Evolutionary conservation across 2,113 vertebrate genomes (phyloP).

Genomic region (Oryzias celebensis): DNA sequence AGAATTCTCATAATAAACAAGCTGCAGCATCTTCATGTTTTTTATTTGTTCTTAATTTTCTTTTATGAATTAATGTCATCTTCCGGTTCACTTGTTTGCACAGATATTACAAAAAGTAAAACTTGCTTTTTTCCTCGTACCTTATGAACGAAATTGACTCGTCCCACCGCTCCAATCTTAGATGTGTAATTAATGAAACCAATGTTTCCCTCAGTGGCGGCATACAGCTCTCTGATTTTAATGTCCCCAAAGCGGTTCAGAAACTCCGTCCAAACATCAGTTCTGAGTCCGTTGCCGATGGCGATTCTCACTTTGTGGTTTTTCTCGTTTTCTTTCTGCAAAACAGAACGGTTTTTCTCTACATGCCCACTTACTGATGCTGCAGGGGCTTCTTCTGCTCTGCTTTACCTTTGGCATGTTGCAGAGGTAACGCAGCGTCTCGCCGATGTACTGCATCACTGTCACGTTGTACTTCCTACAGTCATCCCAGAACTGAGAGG

Average conservation of each 20-base stretch:
- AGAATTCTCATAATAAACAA: too few relatives aligned
- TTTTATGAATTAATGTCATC: too few relatives aligned
- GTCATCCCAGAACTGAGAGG: constrained; percentile 92
- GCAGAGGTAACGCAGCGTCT: constrained; percentile 88
- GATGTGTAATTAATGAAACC: constrained; percentile 87
- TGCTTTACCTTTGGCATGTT: constrained; percentile 80
- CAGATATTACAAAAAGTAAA: too few relatives aligned
- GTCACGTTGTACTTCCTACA: constrained; percentile 88
- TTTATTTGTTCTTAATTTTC: too few relatives aligned
- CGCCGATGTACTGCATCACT: constrained; percentile 91
- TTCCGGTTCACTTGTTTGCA: too few relatives aligned
- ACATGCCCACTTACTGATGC: background rate
- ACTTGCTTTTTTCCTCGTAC: constrained; percentile 53
- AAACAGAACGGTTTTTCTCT: background rate
- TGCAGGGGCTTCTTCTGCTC: background rate
- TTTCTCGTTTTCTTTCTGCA: constrained; percentile 79
- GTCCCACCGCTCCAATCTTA: constrained; percentile 83
- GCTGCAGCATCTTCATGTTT: too few relatives aligned
- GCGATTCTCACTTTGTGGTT: constrained; percentile 83
- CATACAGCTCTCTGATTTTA: constrained; percentile 81
- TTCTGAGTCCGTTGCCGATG: constrained; percentile 83
- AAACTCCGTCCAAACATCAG: constrained; percentile 84
- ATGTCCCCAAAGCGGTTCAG: constrained; percentile 84
- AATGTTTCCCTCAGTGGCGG: constrained; percentile 86
- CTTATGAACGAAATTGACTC: constrained; percentile 70